These are phyloP conservation scores for Salarias fasciatus DNA, from an alignment of 2,797 vertebrate genomes.

Conservation along the genomic window DNA sequence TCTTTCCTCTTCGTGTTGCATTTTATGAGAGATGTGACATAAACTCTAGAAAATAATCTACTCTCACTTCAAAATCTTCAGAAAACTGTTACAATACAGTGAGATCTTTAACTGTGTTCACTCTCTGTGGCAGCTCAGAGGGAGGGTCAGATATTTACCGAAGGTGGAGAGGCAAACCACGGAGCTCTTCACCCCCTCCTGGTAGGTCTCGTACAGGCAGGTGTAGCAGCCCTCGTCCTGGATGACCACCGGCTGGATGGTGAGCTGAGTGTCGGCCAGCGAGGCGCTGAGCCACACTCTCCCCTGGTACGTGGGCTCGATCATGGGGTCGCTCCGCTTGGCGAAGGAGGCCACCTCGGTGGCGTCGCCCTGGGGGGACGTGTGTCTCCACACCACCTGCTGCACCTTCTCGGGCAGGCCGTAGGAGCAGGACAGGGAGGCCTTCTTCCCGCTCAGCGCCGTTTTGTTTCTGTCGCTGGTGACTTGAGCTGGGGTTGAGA, in stretches of 20 bases:
- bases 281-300: conserved; percentile 74
- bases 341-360: conserved; percentile 77
- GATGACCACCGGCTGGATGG: conserved; percentile 76
- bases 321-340: conserved; percentile 78
- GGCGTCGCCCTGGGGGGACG: conserved; percentile 39
- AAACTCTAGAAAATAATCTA: too few relatives aligned
- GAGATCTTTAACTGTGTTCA: too few relatives aligned
- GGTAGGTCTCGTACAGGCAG: conserved; percentile 75
- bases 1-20: too few relatives aligned
- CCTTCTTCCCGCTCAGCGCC: conserved; percentile 78
- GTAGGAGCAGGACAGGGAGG: conserved; percentile 75
- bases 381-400: conserved; percentile 76
- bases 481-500: conserved; percentile 66
- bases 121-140: not conserved
- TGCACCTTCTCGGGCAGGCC: conserved; percentile 82
- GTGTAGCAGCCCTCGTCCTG: conserved; percentile 85
- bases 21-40: too few relatives aligned
- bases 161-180: conserved; percentile 79
- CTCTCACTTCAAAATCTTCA: too few relatives aligned
- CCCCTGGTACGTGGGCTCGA: conserved; percentile 77
- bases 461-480: conserved; percentile 76
- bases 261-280: conserved; percentile 78
- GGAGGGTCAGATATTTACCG: conserved; percentile 62
- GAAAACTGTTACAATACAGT: too few relatives aligned
- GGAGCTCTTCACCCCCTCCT: conserved; percentile 70